These are phyloP conservation scores for Halcyon leucocephala DNA, from an alignment of 2,797 vertebrate genomes.

Conservation along the genomic window DNA sequence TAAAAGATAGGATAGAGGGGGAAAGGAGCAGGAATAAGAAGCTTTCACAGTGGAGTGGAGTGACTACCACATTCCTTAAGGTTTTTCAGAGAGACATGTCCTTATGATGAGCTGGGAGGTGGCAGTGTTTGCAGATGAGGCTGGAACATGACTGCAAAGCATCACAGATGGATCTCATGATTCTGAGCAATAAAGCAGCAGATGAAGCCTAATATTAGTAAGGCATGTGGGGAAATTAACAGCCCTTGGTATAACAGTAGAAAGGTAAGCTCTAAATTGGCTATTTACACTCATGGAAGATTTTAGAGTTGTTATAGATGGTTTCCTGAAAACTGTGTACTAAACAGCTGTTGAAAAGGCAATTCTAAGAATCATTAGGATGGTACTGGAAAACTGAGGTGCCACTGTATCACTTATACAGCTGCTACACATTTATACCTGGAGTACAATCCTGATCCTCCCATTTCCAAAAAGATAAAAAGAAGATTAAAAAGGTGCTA, in stretches of 20 bases:
- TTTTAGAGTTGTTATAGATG: background rate
- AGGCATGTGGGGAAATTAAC: background rate
- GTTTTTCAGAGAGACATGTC: background rate
- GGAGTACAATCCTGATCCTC: background rate
- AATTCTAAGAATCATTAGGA: background rate
- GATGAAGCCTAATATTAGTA: constrained; percentile 44
- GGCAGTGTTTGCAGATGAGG: background rate
- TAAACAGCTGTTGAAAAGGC: background rate
- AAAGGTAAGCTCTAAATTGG: background rate
- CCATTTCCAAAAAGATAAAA: background rate
- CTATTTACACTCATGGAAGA: background rate
- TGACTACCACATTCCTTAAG: background rate
- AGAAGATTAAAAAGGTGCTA: background rate
- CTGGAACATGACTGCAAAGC: background rate
- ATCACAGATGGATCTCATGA: background rate
- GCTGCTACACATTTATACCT: background rate
- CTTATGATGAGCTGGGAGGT: background rate
- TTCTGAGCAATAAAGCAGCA: constrained; percentile 21
- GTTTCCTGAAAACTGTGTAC: constrained; percentile 4
- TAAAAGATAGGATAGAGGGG: background rate
- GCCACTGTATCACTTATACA: background rate
- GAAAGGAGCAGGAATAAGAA: background rate
- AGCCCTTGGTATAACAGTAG: background rate
- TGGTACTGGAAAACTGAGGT: background rate
- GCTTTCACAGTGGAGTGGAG: background rate